Base-by-base conservation (phyloP, 2,888 invertebrate genomes). In the Melieria picta region DNA sequence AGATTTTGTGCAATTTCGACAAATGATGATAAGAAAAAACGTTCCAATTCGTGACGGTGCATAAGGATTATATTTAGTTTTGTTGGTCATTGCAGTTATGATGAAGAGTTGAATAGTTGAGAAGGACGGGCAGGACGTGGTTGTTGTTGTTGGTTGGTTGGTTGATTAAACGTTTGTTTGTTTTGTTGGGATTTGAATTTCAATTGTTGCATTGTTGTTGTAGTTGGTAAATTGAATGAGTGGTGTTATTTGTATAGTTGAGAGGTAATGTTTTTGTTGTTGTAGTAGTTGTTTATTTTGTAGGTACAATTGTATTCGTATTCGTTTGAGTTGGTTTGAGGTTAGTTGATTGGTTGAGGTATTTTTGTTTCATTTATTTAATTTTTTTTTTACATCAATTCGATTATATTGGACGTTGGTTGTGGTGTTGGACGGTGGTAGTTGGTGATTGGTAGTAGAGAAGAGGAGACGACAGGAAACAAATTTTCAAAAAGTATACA, bases 231-330 rank as follows among this genome's bases (percentile, higher is more conserved):
- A 30, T 30, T 30, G 1, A 30, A 30, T 30, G 30, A 30, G 30
- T 30, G 30, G 30, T 30, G 30, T 30, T 30, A 30, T 30, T 30
- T 30, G 30, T 30, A 30, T 30, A 30, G 30, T 30, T 30, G 30
- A 30, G 30, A 30, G 30, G 30, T 30, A 30, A 30, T 30, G 30
- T 30, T 30, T 1, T 30, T 30, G 30, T 30, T 30, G 30, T 30
- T 30, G 30, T 30, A 30, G 30, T 30, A 30, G 30, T 30, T 30
- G 30, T 30, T 30, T 30, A 30, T 30, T 30, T 73, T 69, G 68
- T 76, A 62, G 74, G 77, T 67, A 67, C 78, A 69, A 64, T 75
- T 71, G 73, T 78, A n/a, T 48, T 71, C 65, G 56, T 71, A 43
- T 42, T 70, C 56, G 63, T 65, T 62, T 56, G 13, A 45, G 52